Conservation (phyloP, 92 coral and sea anemone genomes). For the Palythoa grandis region DNA sequence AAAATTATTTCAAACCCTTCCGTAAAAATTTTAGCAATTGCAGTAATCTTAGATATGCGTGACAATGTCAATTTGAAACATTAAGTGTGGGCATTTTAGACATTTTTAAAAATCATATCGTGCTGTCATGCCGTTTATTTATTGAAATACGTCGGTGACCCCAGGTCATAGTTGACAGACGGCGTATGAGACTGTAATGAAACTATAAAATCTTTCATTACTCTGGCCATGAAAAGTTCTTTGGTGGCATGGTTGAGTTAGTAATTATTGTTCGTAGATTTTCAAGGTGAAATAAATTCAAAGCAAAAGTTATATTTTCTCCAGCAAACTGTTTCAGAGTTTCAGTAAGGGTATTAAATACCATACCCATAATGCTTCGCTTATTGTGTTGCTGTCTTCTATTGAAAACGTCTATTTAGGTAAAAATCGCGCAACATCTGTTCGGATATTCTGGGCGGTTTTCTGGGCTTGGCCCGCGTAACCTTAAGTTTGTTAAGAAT, state of each 20-base stretch:
- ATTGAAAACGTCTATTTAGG: background rate
- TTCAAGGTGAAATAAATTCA: background rate
- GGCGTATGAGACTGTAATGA: background rate
- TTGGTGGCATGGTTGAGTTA: background rate
- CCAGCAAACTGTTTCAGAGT: too few relatives aligned
- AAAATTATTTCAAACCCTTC: background rate
- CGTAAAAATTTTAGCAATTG: background rate
- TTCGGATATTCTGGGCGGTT: conserved; percentile 4
- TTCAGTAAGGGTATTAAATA: background rate
- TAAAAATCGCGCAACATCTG: conserved; percentile 8
- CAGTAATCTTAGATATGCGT: background rate
- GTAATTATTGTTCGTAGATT: background rate
- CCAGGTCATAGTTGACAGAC: background rate
- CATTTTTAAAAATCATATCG: too few relatives aligned
- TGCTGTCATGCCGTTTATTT: background rate
- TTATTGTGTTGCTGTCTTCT: background rate
- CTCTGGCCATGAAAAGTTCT: background rate
- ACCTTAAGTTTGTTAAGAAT: background rate
- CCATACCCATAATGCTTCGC: background rate
- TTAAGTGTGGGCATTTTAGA: background rate
- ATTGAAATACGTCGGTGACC: background rate
- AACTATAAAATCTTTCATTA: background rate
- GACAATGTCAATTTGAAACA: background rate
- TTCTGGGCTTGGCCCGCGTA: background rate
- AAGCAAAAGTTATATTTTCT: background rate